phyloP scores from a whole-genome alignment of 2,113 vertebrate species.

The Vimba vimba region DNA sequence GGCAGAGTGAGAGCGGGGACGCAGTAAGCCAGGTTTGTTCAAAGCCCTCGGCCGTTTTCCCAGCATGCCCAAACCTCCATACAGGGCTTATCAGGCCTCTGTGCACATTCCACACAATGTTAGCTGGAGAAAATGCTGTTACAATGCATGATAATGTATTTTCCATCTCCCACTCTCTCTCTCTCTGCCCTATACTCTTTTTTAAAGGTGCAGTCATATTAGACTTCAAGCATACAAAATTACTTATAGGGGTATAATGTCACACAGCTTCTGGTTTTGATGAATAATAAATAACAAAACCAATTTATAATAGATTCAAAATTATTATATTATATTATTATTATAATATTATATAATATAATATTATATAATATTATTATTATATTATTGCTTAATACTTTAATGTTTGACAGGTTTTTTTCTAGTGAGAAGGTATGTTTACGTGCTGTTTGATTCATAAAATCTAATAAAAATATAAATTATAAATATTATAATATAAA shows the following conservation, averaged over 20 bases:
- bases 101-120: constrained; percentile 28
- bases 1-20: background rate
- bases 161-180: background rate
- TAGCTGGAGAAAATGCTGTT: constrained; percentile 19
- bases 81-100: constrained; percentile 29
- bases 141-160: constrained; percentile 28
- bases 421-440: too few species aligned
- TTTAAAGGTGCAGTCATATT: background rate
- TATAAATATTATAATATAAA: too few species aligned
- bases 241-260: background rate
- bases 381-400: too few species aligned
- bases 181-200: background rate
- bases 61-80: constrained; percentile 35
- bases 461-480: too few species aligned
- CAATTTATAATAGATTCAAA: too few species aligned
- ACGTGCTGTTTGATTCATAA: too few species aligned
- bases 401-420: too few species aligned
- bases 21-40: constrained; percentile 3
- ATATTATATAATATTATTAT: too few species aligned
- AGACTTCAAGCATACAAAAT: background rate
- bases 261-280: background rate
- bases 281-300: background rate
- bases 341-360: background rate
- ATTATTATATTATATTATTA: background rate
- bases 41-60: background rate